Percentiles rank a stretch among this genome's conserved stretches.
phyloP scores from a whole-genome alignment of 1,140 invertebrate genomes.

The Scaptomyza pallida region DNA sequence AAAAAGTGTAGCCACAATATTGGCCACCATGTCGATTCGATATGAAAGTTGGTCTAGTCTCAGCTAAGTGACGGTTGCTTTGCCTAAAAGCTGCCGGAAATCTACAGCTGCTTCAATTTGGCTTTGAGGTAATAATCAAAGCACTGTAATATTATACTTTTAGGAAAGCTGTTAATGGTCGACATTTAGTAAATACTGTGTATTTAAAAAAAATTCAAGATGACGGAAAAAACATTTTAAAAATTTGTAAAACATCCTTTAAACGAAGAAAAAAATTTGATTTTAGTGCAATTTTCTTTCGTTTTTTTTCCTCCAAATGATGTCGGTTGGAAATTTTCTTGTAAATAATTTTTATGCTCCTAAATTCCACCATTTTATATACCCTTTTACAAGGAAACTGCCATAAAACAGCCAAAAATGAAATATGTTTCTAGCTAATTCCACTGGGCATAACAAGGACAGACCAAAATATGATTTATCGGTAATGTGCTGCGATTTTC shows the following conservation, averaged over 20 bases:
- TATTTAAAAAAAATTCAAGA: no score
- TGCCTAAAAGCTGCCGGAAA: conserved; percentile 27
- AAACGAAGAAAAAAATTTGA: no score
- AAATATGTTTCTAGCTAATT: conserved; percentile 14
- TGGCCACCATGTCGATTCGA: conserved; percentile 29
- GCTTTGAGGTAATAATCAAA: neutral
- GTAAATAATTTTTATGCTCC: no score
- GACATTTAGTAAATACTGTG: neutral
- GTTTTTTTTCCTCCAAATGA: no score
- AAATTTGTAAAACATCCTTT: no score
- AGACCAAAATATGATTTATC: conserved; percentile 39
- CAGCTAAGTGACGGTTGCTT: neutral
- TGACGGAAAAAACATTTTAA: no score
- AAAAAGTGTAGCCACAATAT: conserved; percentile 25
- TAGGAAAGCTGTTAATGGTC: neutral
- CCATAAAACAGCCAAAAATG: neutral
- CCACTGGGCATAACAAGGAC: conserved; percentile 16
- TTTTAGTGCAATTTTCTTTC: no score
- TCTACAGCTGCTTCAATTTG: neutral
- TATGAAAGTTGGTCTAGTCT: conserved; percentile 53
- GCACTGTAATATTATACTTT: neutral
- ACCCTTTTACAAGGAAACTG: no score
- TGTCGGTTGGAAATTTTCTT: no score
- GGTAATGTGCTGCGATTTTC: conserved; percentile 39
- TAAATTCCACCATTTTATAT: no score